Percentiles rank a stretch among this genome's conserved stretches.
Conservation (phyloP, 2,113 vertebrate genomes). For the Chitala chitala region DNA sequence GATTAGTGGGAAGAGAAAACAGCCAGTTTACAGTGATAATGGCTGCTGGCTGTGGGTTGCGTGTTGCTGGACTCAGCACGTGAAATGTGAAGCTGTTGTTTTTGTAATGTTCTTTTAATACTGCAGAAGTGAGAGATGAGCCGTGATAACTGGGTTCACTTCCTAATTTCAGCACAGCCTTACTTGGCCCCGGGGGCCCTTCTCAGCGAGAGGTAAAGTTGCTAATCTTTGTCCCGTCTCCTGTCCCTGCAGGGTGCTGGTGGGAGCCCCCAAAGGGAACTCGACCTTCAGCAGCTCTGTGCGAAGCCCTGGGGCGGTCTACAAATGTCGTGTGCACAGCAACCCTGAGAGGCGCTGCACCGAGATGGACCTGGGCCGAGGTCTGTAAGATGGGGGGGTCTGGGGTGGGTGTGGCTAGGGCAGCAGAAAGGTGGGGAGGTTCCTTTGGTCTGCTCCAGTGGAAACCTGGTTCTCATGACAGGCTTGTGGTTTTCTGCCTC, state of each 20-base stretch:
- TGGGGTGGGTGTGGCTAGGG: background rate
- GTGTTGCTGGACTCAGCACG: background rate
- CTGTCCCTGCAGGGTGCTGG: conserved; percentile 77
- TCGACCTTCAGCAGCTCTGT: conserved; percentile 85
- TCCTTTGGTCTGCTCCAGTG: background rate
- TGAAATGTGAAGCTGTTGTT: background rate
- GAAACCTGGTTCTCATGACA: background rate
- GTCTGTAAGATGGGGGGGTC: conserved; percentile 54
- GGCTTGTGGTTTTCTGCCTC: background rate
- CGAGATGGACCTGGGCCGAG: conserved; percentile 93
- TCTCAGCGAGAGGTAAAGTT: background rate
- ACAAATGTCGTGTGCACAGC: conserved; percentile 89
- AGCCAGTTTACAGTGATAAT: background rate
- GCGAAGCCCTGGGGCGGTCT: conserved; percentile 86
- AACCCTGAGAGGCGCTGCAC: conserved; percentile 92
- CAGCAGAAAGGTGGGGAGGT: too few species aligned
- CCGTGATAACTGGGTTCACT: too few species aligned
- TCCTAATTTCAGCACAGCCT: too few species aligned
- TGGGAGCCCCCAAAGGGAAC: conserved; percentile 87
- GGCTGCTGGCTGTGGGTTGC: background rate
- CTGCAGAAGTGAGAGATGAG: background rate
- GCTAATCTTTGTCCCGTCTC: background rate
- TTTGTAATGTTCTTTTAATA: background rate
- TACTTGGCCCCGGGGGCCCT: background rate
- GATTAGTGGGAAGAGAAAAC: background rate